Evolutionary conservation across 1,140 invertebrate genomes (phyloP).

Genomic region (Hyposmocoma kahamanoa): DNA sequence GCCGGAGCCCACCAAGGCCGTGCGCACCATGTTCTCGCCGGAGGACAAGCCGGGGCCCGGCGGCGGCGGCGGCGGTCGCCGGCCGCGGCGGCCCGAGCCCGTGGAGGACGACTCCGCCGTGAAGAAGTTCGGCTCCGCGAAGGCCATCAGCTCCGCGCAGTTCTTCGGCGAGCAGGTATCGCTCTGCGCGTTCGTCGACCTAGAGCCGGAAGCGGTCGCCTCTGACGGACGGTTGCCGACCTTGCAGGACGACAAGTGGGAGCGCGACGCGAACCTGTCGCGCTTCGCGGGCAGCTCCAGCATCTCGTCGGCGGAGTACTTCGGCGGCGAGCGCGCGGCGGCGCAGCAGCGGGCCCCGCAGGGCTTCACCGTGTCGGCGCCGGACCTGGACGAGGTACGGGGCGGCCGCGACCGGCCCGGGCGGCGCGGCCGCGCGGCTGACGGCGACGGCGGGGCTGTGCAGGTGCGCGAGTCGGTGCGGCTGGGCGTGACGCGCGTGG

Average conservation of each 20-base stretch:
- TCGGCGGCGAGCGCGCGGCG: slow-evolving; percentile 57
- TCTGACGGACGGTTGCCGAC: neutral
- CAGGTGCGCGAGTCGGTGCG: slow-evolving; percentile 91
- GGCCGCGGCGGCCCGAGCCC: slow-evolving; percentile 12
- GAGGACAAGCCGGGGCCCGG: slow-evolving; percentile 6
- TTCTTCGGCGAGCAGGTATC: slow-evolving; percentile 87
- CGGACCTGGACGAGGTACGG: slow-evolving; percentile 91
- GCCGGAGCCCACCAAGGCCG: slow-evolving; percentile 38
- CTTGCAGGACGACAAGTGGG: slow-evolving; percentile 58
- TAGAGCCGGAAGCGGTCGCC: slow-evolving; percentile 17
- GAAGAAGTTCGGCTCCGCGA: slow-evolving; percentile 96
- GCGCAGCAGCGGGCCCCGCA: slow-evolving; percentile 7
- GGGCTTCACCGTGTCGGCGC: slow-evolving; percentile 67
- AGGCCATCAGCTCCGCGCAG: slow-evolving; percentile 98
- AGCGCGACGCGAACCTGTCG: slow-evolving; percentile 73
- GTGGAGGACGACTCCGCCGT: slow-evolving; percentile 81
- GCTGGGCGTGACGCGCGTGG: slow-evolving; percentile 97
- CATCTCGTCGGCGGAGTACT: slow-evolving; percentile 97
- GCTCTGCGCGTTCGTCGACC: too few relatives aligned
- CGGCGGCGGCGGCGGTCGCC: slow-evolving; percentile 1
- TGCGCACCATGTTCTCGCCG: slow-evolving; percentile 52
- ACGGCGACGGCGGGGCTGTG: neutral
- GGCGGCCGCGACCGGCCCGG: neutral
- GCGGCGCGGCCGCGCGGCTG: too few relatives aligned
- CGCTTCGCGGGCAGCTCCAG: slow-evolving; percentile 92